Evolutionary conservation across 2,888 invertebrate species (phyloP).

Genomic region (Pseudococcus longispinus): DNA sequence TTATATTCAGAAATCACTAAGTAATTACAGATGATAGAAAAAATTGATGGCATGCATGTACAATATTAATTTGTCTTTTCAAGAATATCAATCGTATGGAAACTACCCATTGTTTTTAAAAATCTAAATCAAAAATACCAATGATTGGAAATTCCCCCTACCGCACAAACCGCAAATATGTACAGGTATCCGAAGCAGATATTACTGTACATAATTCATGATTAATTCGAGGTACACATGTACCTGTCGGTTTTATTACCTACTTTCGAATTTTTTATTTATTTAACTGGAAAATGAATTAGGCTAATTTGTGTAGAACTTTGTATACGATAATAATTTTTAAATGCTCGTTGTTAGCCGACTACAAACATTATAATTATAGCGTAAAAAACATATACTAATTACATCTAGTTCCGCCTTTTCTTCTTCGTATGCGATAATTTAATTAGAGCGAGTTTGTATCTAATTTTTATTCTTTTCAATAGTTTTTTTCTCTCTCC

Average conservation of each 20-base stretch:
- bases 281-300: background rate
- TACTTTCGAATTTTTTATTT: background rate
- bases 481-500: background rate
- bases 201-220: background rate
- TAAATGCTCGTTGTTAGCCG: background rate
- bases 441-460: background rate
- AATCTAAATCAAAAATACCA: too few relatives aligned
- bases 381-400: background rate
- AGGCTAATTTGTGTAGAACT: background rate
- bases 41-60: too few relatives aligned
- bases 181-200: background rate
- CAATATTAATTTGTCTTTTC: too few relatives aligned
- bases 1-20: too few relatives aligned
- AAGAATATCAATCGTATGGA: too few relatives aligned
- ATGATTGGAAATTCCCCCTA: too few relatives aligned
- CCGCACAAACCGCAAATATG: background rate
- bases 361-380: background rate
- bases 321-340: background rate
- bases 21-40: too few relatives aligned
- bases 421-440: slow-evolving; percentile 24
- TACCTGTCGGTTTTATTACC: slow-evolving; percentile 1
- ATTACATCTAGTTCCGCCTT: slow-evolving; percentile 7
- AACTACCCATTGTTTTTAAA: too few relatives aligned
- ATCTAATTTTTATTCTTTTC: background rate
- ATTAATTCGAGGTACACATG: background rate